Evolutionary conservation across 2,113 vertebrate species (phyloP), one percentile per base, ranked within the genome.

Genomic region (Brachyistius frenatus): DNA sequence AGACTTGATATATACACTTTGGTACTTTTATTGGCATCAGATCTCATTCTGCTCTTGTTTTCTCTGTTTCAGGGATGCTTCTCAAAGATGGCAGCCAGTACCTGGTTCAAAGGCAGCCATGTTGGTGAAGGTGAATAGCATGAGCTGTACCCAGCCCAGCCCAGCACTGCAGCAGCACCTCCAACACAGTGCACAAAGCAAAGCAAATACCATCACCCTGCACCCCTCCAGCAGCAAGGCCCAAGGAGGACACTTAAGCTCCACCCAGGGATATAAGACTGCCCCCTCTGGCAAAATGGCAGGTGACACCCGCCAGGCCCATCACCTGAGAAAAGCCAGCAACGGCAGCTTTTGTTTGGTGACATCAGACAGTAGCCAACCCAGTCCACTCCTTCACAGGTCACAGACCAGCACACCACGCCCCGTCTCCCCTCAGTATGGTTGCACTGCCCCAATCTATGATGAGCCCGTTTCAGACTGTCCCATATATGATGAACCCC

Each of bases 401-500:
- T 94, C 92, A 39, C 94, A 86, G 80, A 88, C 90, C 33, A 94
- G 93, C 86, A 94, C 93, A 14, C 91, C 95, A 2, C 93, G 95
- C 11, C 95, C 95, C 1, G 67, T 88, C 1, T 96, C 96, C 56
- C 97, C 96, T 33, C 95, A 84, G 7, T 96, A 95, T 14, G 95
- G 93, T 60, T 94, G 92, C 75, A 92, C 95, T 41, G 90, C 92
- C 7, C 95, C 95, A 0, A 93, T 96, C 66, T 97, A 97, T 0
- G 96, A 97, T 36, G 95, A 96, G 73, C 96, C 96, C 2, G 94
- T 95, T 44, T 66, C 94, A 37, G 95, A 96, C 47, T 93, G 93
- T 47, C 96, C 97, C 1, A 96, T 97, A 88, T 97, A 97, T 54
- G 97, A 97, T 0, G 96, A 97, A 64, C 97, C 96, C 46, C 96